A percentile compares a stretch with the other conserved stretches of the same genome.
Evolutionary conservation across 2,888 invertebrate genomes (phyloP).

Genomic region (Chymomyza caudatula): DNA sequence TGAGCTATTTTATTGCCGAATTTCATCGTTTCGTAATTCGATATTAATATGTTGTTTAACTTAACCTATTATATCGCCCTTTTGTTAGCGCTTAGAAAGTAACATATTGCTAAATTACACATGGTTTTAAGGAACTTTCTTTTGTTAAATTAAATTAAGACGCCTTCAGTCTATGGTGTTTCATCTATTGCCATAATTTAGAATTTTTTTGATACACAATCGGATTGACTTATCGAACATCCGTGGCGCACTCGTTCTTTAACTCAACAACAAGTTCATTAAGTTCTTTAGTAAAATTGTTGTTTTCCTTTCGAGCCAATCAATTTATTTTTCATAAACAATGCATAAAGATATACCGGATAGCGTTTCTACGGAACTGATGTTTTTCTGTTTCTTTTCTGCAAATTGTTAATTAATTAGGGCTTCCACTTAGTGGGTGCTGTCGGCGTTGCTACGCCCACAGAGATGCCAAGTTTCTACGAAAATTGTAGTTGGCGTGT

Average conservation of each 20-base stretch:
- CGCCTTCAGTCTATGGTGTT: too few species aligned
- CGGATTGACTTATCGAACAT: too few species aligned
- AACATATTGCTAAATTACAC: too few species aligned
- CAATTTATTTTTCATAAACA: conserved; percentile 30
- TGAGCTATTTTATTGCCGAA: too few species aligned
- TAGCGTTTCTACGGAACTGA: not conserved
- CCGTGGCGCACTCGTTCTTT: too few species aligned
- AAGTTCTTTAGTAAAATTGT: conserved; percentile 37
- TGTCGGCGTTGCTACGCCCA: not conserved
- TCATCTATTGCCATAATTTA: too few species aligned
- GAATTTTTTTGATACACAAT: not conserved
- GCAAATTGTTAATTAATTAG: conserved; percentile 35
- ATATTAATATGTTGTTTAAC: too few species aligned
- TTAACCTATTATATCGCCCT: too few species aligned
- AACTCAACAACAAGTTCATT: conserved; percentile 45
- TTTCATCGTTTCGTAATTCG: too few species aligned
- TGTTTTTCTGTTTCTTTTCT: conserved; percentile 29
- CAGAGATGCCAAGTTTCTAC: conserved; percentile 18
- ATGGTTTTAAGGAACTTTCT: too few species aligned
- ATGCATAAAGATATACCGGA: conserved; percentile 12
- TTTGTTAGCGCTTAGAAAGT: too few species aligned
- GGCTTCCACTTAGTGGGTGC: not conserved
- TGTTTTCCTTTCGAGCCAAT: conserved; percentile 27
- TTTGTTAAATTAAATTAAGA: too few species aligned
- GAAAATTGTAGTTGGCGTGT: conserved; percentile 6